Base-by-base conservation (phyloP, 2,888 invertebrate species). In the Eucriotettix oculatus region DNA sequence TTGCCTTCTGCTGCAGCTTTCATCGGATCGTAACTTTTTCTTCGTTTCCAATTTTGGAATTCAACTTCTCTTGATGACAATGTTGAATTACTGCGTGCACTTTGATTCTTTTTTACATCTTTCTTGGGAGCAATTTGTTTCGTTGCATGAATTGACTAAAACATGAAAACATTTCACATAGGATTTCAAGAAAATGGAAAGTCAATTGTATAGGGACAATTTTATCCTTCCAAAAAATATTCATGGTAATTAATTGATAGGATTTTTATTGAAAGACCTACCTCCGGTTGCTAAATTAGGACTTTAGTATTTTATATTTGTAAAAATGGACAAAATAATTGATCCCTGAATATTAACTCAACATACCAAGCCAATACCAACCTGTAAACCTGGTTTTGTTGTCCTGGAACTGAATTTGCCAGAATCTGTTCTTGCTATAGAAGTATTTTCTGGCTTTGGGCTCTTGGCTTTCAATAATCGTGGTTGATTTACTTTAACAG, bases 1-100 rank as follows among this genome's bases (percentile, higher is more conserved):
- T 81, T 84, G 40, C 88, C 93, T 71, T 93, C 91, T 17, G 90
- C 90, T 0, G 94, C 95, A 0, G 95, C 91, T 72, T 87, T 90
- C 82, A 91, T 86, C 42, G 96, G 96, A 76, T 97, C 94, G 74
- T 97, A 97, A 67, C 90, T 92, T 68, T 95, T 95, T 64, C 97
- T 79, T 62, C 96, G 81, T 71, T 94, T 91, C 96, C 96, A 97
- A 76, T 95, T 95, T 72, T 92, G 92, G 77, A 92, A 84, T 70
- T 91, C 89, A 10, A 85, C 84, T 73, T 93, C 92, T 72, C 86
- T 84, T 54, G 84, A 78, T 0, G 86, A 85, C 9, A 87, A 73
- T 0, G 86, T 85, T 42, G 87, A 87, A 69, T 81, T 82, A 67
- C 81, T 81, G 59, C 86, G 75, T 63, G 80, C 82, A 60, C 79